Evolutionary conservation across 2,888 invertebrate genomes (phyloP).

Genomic region (Monopis laevigella): DNA sequence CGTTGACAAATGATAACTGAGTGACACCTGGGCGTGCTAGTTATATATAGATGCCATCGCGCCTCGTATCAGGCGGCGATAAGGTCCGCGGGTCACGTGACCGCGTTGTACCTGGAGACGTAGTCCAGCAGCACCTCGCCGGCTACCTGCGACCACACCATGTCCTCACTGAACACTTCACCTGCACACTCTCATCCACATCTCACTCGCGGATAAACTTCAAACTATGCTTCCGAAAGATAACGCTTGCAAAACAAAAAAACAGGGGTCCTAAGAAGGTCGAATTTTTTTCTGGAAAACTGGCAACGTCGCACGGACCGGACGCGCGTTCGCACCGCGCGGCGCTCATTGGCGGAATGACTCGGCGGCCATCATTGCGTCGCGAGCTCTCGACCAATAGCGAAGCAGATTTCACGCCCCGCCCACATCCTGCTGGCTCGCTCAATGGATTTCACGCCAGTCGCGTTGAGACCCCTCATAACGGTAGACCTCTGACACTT

Average conservation of each 20-base stretch:
- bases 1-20: too few species aligned
- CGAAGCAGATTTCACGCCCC: slow-evolving; percentile 60
- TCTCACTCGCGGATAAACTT: slow-evolving; percentile 56
- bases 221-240: slow-evolving; percentile 54
- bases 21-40: too few species aligned
- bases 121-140: slow-evolving; percentile 61
- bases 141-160: slow-evolving; percentile 62
- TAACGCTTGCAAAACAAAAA: slow-evolving; percentile 63
- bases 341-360: slow-evolving; percentile 62
- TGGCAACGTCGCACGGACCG: slow-evolving; percentile 52
- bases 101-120: slow-evolving; percentile 57
- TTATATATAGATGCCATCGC: too few species aligned
- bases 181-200: slow-evolving; percentile 41
- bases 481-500: neutral
- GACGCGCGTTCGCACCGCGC: slow-evolving; percentile 61
- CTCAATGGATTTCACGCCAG: slow-evolving; percentile 59
- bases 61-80: too few species aligned
- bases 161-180: slow-evolving; percentile 54
- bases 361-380: slow-evolving; percentile 58
- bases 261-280: slow-evolving; percentile 64
- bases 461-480: slow-evolving; percentile 26
- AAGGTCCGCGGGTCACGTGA: too few species aligned
- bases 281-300: slow-evolving; percentile 67
- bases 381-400: slow-evolving; percentile 50
- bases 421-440: slow-evolving; percentile 57